phyloP scores from a whole-genome alignment of 2,113 vertebrate genomes.

The Nesogale talazaci region DNA sequence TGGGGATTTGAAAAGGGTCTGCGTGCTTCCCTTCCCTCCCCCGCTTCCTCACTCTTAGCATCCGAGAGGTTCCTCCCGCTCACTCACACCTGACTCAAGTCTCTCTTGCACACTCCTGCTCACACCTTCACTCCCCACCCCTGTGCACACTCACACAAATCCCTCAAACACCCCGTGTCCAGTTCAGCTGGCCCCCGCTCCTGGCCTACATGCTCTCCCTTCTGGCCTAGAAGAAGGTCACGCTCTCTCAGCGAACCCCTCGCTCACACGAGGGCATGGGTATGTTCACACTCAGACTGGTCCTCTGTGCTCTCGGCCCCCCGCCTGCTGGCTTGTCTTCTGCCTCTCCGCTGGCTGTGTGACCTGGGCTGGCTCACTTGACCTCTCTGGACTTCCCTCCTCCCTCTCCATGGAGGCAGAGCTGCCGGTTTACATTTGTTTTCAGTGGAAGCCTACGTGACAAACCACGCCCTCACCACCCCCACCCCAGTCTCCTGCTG shows the following conservation, averaged over 20 bases:
- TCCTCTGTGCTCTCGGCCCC: too few species aligned
- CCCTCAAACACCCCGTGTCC: background rate
- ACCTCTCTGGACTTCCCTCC: conserved; percentile 34
- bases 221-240: background rate
- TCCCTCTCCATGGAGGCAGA: background rate
- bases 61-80: background rate
- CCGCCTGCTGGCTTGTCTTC: background rate
- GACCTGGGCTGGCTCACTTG: background rate
- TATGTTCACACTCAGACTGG: background rate
- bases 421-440: background rate
- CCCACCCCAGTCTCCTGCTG: background rate
- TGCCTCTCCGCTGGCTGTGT: background rate
- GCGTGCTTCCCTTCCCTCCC: background rate
- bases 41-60: background rate
- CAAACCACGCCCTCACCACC: background rate
- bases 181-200: background rate
- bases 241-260: background rate
- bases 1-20: conserved; percentile 54
- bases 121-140: background rate
- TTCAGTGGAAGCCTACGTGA: background rate
- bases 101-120: background rate
- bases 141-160: background rate
- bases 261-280: fast-evolving
- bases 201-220: background rate
- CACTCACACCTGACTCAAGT: background rate